Percentiles rank a stretch among this genome's conserved stretches.
Evolutionary conservation across 2,113 vertebrate species (phyloP).

Genomic region (Vombatus ursinus): DNA sequence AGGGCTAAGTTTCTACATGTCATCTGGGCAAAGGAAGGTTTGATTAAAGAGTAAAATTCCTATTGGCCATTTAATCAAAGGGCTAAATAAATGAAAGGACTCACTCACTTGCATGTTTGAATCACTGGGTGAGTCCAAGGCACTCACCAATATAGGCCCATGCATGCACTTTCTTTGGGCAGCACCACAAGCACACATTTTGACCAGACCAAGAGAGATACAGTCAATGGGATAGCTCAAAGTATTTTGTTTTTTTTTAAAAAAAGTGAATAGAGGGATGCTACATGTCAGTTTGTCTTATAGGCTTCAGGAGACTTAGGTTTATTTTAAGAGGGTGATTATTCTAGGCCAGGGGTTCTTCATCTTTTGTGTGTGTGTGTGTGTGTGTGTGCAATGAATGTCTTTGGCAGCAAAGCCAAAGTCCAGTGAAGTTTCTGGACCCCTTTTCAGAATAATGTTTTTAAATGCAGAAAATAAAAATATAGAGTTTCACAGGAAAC

Average conservation of each 20-base stretch:
- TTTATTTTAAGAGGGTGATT: background rate
- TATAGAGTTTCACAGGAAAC: background rate
- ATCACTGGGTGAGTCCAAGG: background rate
- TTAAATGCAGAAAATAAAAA: background rate
- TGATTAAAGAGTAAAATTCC: conserved; percentile 18
- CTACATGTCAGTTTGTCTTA: background rate
- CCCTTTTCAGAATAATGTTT: background rate
- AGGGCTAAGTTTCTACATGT: background rate
- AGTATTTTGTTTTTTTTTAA: background rate
- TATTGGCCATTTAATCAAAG: background rate
- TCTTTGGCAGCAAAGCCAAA: background rate
- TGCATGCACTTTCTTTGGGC: background rate
- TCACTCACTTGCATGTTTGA: background rate
- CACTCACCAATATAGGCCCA: background rate
- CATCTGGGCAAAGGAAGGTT: background rate
- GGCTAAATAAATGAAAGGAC: background rate
- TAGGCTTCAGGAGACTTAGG: background rate
- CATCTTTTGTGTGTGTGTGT: no score
- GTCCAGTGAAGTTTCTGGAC: background rate
- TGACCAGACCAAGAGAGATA: background rate
- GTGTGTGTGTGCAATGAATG: no score
- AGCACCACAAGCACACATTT: background rate
- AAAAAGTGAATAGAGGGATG: background rate
- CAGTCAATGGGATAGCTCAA: background rate
- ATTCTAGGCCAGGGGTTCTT: background rate